Evolutionary conservation across 2,797 vertebrate genomes (phyloP).

Genomic region (Nyctibius grandis): DNA sequence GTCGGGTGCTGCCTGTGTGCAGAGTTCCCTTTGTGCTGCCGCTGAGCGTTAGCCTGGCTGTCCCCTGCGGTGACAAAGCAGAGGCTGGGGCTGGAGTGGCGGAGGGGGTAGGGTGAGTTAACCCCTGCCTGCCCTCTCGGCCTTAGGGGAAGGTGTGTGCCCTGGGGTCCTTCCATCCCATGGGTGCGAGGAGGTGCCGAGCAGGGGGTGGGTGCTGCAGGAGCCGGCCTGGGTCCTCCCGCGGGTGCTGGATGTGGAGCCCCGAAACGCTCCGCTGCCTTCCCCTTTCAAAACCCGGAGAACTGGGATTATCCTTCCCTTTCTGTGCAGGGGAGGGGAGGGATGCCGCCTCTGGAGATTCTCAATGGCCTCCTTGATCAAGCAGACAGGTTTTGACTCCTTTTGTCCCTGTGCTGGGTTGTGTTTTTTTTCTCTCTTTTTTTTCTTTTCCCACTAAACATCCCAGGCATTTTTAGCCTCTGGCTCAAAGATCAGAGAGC

Average conservation of each 20-base stretch:
- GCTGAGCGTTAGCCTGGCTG: not conserved
- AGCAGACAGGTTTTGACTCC: not conserved
- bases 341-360: not conserved
- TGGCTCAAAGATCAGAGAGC: not conserved
- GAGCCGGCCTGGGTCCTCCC: not conserved
- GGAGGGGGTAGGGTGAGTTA: not conserved
- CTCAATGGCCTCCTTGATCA: not conserved
- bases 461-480: not conserved
- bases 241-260: not conserved
- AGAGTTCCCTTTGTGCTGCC: not conserved
- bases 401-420: not conserved
- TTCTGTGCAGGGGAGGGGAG: not conserved
- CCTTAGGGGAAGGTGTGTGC: not conserved
- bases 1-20: not conserved
- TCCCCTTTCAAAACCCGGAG: not conserved
- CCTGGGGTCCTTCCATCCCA: not conserved
- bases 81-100: not conserved
- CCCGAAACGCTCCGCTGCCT: fast-evolving
- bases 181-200: not conserved
- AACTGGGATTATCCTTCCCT: not conserved
- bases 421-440: not conserved
- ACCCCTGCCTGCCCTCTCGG: not conserved
- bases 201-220: not conserved
- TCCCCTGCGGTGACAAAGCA: not conserved
- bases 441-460: not conserved